A percentile compares a stretch with the other conserved stretches of the same genome.
These are phyloP conservation scores for Manis crassicaudata DNA, from an alignment of 2,797 vertebrate species.

Conservation along the genomic window DNA sequence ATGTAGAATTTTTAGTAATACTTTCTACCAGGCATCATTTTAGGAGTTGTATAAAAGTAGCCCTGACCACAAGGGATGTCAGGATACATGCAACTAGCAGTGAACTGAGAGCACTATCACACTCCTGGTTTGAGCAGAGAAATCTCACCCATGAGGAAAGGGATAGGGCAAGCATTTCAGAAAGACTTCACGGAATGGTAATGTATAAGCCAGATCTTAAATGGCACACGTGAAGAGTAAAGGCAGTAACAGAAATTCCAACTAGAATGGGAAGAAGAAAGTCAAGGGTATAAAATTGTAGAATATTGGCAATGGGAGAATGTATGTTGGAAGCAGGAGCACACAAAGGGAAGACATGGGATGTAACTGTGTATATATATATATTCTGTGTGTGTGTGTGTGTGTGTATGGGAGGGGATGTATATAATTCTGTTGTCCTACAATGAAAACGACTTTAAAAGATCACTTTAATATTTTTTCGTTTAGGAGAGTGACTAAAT, in stretches of 20 bases:
- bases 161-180: not conserved
- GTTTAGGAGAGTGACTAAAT: not conserved
- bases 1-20: not conserved
- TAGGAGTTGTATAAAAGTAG: not conserved
- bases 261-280: not conserved
- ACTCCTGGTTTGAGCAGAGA: not conserved
- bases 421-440: not conserved
- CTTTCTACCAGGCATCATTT: not conserved
- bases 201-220: not conserved
- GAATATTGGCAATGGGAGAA: too few relatives aligned
- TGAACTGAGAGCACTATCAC: not conserved
- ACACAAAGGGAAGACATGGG: not conserved
- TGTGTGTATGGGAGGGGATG: not conserved
- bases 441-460: not conserved
- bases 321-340: not conserved
- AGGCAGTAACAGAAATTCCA: not conserved
- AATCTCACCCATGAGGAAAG: not conserved
- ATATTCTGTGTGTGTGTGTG: too few relatives aligned
- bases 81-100: not conserved
- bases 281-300: not conserved
- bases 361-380: too few relatives aligned
- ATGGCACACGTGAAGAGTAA: not conserved
- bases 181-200: not conserved
- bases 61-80: not conserved
- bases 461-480: not conserved